These are phyloP conservation scores for Catamblyrhynchus diadema DNA, from an alignment of 2,797 vertebrate genomes.

Conservation along the genomic window DNA sequence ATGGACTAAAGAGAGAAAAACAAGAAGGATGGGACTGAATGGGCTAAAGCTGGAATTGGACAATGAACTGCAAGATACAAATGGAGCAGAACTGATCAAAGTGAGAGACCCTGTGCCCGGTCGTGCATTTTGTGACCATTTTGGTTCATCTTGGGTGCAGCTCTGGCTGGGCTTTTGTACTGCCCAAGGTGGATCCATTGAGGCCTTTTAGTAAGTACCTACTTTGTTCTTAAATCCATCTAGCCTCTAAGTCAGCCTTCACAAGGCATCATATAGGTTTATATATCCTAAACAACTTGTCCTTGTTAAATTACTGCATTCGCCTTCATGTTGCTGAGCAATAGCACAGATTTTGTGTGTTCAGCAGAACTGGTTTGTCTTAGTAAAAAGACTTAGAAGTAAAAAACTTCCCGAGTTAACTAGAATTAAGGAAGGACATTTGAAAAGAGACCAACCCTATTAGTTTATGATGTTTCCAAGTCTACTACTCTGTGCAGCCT, in stretches of 20 bases:
- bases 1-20: background rate
- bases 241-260: background rate
- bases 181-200: background rate
- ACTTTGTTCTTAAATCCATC: background rate
- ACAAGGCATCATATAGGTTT: background rate
- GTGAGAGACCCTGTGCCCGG: rapidly evolving
- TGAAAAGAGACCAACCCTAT: background rate
- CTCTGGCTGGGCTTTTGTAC: background rate
- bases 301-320: background rate
- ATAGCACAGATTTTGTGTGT: background rate
- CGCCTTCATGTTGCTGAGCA: background rate
- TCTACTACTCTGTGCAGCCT: background rate
- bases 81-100: background rate
- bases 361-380: background rate
- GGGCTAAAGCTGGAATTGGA: background rate
- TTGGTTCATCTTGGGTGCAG: background rate
- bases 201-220: background rate
- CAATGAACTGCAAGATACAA: background rate
- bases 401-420: background rate
- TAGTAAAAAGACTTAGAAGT: background rate
- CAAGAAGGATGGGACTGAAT: background rate
- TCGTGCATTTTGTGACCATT: background rate
- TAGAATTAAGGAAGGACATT: background rate
- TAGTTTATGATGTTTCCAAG: background rate
- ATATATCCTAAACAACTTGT: background rate